These are phyloP conservation scores for Cataglyphis cursor DNA, from an alignment of 2,888 invertebrate genomes.

Conservation along the genomic window DNA sequence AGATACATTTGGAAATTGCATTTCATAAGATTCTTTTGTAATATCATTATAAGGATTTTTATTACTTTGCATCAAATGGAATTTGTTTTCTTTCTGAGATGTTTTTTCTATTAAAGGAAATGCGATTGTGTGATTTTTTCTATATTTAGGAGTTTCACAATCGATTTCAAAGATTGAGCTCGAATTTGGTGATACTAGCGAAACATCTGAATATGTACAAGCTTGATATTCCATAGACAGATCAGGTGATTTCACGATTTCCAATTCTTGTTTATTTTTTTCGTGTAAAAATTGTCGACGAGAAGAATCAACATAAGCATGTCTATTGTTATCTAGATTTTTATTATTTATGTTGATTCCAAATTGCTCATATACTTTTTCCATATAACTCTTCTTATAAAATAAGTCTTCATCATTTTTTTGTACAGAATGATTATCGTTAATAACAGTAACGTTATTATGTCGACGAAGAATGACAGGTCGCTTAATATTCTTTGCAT, in stretches of 20 bases:
- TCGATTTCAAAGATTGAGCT: neutral
- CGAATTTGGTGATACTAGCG: neutral
- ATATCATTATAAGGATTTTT: neutral
- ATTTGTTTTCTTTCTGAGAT: neutral
- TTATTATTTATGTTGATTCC: neutral
- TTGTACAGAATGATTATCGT: neutral
- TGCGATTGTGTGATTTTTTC: neutral
- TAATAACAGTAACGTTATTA: neutral
- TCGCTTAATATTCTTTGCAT: conserved; percentile 14
- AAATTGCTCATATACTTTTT: neutral
- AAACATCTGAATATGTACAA: conserved; percentile 4
- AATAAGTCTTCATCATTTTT: neutral
- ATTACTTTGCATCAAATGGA: neutral
- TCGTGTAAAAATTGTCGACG: conserved; percentile 27
- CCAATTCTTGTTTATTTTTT: neutral
- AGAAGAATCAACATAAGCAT: conserved; percentile 4
- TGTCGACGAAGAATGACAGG: conserved; percentile 20
- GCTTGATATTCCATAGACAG: conserved; percentile 21
- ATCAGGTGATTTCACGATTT: neutral
- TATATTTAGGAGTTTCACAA: conserved; percentile 31
- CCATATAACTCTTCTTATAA: neutral
- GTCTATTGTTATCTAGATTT: neutral
- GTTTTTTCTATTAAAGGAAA: neutral
- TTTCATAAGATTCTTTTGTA: conserved; percentile 6
- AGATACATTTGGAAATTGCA: neutral